These are phyloP conservation scores for Palaemon carinicauda DNA, from an alignment of 1,140 invertebrate genomes.

Conservation along the genomic window DNA sequence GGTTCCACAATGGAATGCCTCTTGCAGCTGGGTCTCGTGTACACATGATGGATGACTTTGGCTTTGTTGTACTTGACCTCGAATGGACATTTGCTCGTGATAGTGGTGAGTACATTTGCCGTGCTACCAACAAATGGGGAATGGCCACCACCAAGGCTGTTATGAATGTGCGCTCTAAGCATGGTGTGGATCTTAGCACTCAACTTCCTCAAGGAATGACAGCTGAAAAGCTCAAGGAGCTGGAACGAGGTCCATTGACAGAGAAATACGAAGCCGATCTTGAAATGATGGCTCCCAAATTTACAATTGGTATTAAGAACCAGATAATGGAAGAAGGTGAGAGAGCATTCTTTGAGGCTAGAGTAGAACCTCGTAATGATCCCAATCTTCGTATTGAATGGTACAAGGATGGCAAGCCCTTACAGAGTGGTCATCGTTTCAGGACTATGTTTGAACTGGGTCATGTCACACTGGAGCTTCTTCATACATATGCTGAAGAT, in stretches of 20 bases:
- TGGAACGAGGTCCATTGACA: conserved; percentile 83
- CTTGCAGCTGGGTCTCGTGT: conserved; percentile 88
- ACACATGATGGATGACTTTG: conserved; percentile 91
- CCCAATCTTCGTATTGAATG: conserved; percentile 90
- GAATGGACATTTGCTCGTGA: conserved; percentile 87
- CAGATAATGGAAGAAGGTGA: conserved; percentile 73
- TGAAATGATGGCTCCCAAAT: conserved; percentile 76
- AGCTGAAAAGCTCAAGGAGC: conserved; percentile 88
- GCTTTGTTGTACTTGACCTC: conserved; percentile 88
- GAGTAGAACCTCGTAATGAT: conserved; percentile 94
- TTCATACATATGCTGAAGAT: conserved; percentile 92
- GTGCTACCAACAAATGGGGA: conserved; percentile 86
- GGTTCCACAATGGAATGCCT: conserved; percentile 91
- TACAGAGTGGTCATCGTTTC: conserved; percentile 89
- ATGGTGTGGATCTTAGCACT: conserved; percentile 88
- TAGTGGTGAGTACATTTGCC: conserved; percentile 85
- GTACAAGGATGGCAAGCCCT: conserved; percentile 89
- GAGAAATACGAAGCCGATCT: conserved; percentile 74
- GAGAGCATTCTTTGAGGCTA: conserved; percentile 91
- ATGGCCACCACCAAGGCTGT: conserved; percentile 83
- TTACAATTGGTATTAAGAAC: conserved; percentile 75
- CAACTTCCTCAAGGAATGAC: conserved; percentile 93
- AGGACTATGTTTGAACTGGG: conserved; percentile 93
- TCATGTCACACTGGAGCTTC: conserved; percentile 91
- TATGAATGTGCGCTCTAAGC: conserved; percentile 76